Evolutionary conservation across 2,888 invertebrate species (phyloP), one percentile per base, ranked within the genome.

Genomic region (Amaurobius ferox): DNA sequence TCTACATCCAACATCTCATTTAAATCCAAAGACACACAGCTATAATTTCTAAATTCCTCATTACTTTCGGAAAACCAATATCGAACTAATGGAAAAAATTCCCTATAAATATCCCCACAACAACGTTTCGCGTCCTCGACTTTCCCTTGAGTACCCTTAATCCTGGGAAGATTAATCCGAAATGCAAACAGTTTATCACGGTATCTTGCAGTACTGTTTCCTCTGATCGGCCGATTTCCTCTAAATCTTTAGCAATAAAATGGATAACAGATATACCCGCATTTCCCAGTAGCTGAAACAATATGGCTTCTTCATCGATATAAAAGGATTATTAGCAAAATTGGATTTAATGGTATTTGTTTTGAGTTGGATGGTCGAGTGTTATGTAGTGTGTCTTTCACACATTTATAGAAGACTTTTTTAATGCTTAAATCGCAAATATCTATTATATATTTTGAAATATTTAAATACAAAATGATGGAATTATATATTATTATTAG

Each of bases 151-250:
- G 73, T 23, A 26, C 28, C 9, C 30, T 62, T 73, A 73, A 73
- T 29, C 62, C 39, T 32, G 9, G n/a, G 23, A 23, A 62, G 77
- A 85, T 85, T 85, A 85, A 77, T 77, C 72, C 72, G 19, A 40
- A 70, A 66, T 71, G 39, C 19, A 30, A 55, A n/a, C 39, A 44
- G 44, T 83, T 70, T 71, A 83, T 83, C 76, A 83, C 71, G 19
- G 35, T 16, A 44, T 32, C 72, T 40, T 13, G 28, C 23, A 62
- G 11, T 62, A 62, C 55, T 55, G 23, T 55, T 11, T 55, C 55
- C 11, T 23, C 1, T 55, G 23, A 55, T 55, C 55, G 1, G 55
- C 13, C 23, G 55, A 55, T 55, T 55, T 3, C 23, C 19, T 19
- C 55, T 35, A 55, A 55, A 23, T 55, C 55, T n/a, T 16, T 23